phyloP scores from a whole-genome alignment of 2,797 vertebrate species.

The Lithobates sylvaticus region DNA sequence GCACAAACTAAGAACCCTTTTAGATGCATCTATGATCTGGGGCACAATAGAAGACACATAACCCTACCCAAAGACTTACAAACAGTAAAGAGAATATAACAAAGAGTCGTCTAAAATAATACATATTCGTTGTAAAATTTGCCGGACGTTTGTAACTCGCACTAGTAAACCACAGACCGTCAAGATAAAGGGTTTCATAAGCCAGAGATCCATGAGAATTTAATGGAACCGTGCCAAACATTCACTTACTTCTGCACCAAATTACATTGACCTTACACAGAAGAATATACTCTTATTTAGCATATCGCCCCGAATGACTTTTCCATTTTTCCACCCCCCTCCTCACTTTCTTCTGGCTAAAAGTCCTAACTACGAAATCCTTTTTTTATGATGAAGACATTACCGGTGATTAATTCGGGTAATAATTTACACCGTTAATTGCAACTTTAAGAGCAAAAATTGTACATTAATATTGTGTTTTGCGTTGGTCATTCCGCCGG shows the following conservation, averaged over 20 bases:
- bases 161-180: constrained; percentile 24
- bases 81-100: background rate
- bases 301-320: constrained; percentile 44
- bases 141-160: constrained; percentile 18
- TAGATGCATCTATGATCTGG: no score
- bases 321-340: background rate
- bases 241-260: constrained; percentile 54
- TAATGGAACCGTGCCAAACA: constrained; percentile 48
- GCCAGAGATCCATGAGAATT: constrained; percentile 30
- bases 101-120: background rate
- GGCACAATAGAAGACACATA: no score
- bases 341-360: constrained; percentile 21
- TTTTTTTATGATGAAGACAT: constrained; percentile 55
- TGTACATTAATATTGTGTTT: constrained; percentile 54
- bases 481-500: constrained; percentile 43
- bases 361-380: constrained; percentile 38
- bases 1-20: no score
- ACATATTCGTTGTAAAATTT: background rate
- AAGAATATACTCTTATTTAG: constrained; percentile 56
- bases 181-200: constrained; percentile 33
- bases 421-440: constrained; percentile 53
- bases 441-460: constrained; percentile 48
- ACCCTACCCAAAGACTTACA: no score
- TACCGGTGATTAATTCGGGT: constrained; percentile 38
- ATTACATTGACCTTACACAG: constrained; percentile 51